These are phyloP conservation scores for Nemopilema nomurai DNA, from an alignment of 30 jellyfish, hydroid and myxozoan species.

Conservation along the genomic window DNA sequence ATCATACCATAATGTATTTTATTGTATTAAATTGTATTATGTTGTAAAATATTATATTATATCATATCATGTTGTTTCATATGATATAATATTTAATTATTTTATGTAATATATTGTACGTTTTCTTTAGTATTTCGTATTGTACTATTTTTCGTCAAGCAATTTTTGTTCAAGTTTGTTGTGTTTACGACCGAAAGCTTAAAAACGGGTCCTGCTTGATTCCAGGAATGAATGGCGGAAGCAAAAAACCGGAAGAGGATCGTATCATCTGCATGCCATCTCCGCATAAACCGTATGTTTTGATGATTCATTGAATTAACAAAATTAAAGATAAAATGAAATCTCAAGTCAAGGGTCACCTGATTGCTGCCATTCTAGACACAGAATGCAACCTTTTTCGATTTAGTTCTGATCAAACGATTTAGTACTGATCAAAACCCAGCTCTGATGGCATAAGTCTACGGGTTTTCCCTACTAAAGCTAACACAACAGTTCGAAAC, in stretches of 20 bases:
- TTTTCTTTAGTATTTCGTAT: neutral
- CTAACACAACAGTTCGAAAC: no score
- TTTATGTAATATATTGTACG: neutral
- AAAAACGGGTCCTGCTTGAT: no score
- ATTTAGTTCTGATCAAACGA: no score
- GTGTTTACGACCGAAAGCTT: no score
- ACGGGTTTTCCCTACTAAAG: no score
- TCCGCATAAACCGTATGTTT: conserved; percentile 26
- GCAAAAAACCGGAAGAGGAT: neutral
- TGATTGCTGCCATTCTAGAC: neutral
- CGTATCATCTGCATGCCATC: conserved; percentile 49
- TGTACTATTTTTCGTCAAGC: neutral
- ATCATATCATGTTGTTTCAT: neutral
- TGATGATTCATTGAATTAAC: no score
- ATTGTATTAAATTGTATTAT: conserved; percentile 1
- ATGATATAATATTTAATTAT: neutral
- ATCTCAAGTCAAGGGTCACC: neutral
- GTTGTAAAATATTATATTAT: neutral
- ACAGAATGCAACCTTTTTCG: no score
- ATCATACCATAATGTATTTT: neutral
- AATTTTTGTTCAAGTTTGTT: neutral
- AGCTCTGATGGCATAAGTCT: no score
- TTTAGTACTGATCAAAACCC: no score
- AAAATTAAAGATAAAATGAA: neutral
- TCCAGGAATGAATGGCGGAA: conserved; percentile 4